A percentile compares a stretch with the other conserved stretches of the same genome.
Conservation (phyloP, 2,888 invertebrate genomes). For the Leucoma salicis region DNA sequence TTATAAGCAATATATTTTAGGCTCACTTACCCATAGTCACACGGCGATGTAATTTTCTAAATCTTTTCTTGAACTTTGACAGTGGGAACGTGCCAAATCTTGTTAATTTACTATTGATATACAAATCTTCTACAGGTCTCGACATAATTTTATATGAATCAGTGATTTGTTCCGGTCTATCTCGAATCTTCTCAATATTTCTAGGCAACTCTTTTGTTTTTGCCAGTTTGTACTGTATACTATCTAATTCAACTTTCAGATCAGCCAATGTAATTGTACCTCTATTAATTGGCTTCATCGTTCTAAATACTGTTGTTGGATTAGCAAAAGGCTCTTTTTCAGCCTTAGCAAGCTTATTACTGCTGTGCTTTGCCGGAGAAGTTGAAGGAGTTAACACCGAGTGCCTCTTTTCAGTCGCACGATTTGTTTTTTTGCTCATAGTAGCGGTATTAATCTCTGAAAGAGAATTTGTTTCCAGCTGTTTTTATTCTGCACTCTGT, state of each 20-base stretch:
- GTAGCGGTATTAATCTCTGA: neutral
- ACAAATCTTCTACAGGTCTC: neutral
- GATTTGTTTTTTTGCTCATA: neutral
- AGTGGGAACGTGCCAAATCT: conserved; percentile 1
- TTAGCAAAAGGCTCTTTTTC: too few species aligned
- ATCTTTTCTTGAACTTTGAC: neutral
- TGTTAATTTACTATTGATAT: conserved; percentile 1
- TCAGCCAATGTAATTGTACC: neutral
- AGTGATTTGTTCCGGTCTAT: neutral
- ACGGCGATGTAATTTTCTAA: neutral
- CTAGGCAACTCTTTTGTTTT: neutral
- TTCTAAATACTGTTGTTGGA: neutral
- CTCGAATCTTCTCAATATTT: neutral
- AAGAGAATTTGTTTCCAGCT: neutral
- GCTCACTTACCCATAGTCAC: neutral
- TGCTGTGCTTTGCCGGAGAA: neutral
- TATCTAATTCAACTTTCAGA: conserved; percentile 4
- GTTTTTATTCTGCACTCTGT: neutral
- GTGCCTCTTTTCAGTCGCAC: neutral
- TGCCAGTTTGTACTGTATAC: neutral
- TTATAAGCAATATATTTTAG: neutral
- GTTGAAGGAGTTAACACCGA: neutral
- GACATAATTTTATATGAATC: neutral
- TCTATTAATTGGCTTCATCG: neutral
- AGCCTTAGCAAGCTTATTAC: neutral